Percentiles rank a stretch among this genome's conserved stretches.
Conservation (phyloP, 2,797 vertebrate species). For the Sebastes paucispinis region DNA sequence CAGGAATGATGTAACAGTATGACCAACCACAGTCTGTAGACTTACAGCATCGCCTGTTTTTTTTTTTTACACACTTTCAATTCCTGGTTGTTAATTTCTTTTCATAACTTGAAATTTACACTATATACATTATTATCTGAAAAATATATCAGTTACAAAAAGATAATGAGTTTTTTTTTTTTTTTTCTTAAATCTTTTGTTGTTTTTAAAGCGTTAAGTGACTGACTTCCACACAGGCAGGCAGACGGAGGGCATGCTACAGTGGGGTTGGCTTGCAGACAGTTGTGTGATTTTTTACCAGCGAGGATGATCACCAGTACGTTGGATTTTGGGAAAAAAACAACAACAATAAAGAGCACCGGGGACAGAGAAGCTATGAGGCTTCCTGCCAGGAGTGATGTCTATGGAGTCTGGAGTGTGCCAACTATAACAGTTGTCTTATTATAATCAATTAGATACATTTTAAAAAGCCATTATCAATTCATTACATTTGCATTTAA, state of each 20-base stretch:
- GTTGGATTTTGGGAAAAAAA: conserved; percentile 32
- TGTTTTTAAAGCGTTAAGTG: conserved; percentile 61
- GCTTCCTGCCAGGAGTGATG: conserved; percentile 54
- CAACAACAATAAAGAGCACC: conserved; percentile 71
- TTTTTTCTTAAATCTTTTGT: conserved; percentile 31
- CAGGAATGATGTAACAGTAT: conserved; percentile 66
- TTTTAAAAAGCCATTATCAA: background rate
- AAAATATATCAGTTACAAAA: conserved; percentile 76
- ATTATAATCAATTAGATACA: background rate
- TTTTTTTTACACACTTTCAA: background rate
- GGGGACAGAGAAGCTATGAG: conserved; percentile 50
- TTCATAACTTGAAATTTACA: conserved; percentile 80
- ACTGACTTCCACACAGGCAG: conserved; percentile 52
- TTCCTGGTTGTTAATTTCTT: conserved; percentile 55
- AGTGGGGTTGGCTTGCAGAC: conserved; percentile 61
- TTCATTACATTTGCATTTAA: background rate
- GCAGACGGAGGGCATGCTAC: conserved; percentile 57
- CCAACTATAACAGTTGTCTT: conserved; percentile 1
- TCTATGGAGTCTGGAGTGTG: conserved; percentile 41
- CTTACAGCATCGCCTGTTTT: conserved; percentile 54
- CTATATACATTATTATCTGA: conserved; percentile 84
- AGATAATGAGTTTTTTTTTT: conserved; percentile 34
- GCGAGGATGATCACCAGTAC: conserved; percentile 50
- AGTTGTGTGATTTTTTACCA: conserved; percentile 40
- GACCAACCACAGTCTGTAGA: conserved; percentile 65